A percentile compares a stretch with the other conserved stretches of the same genome.
Evolutionary conservation across 2,888 invertebrate genomes (phyloP).

Genomic region (Drosophila rubida): DNA sequence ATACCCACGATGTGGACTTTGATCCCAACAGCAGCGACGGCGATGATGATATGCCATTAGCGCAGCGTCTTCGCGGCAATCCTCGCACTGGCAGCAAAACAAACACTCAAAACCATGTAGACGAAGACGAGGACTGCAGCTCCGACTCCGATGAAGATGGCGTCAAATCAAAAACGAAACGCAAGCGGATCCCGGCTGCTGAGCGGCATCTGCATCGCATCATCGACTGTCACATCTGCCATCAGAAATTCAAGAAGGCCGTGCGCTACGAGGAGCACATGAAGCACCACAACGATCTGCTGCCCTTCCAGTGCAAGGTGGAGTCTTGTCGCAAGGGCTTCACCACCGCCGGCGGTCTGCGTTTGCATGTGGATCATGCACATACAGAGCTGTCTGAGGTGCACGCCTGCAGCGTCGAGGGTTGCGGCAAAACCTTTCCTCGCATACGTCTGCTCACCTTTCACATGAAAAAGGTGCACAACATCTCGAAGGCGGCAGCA

Average conservation of each 20-base stretch:
- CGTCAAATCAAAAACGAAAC: slow-evolving; percentile 56
- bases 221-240: slow-evolving; percentile 82
- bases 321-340: slow-evolving; percentile 81
- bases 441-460: slow-evolving; percentile 81
- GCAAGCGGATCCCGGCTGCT: slow-evolving; percentile 65
- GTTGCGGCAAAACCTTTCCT: slow-evolving; percentile 79
- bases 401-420: slow-evolving; percentile 76
- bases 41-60: slow-evolving; percentile 80
- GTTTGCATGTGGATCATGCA: slow-evolving; percentile 79
- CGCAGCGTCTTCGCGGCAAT: slow-evolving; percentile 61
- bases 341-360: slow-evolving; percentile 78
- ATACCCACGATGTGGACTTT: slow-evolving; percentile 69
- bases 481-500: slow-evolving; percentile 70
- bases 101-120: neutral
- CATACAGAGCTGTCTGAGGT: slow-evolving; percentile 80
- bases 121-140: slow-evolving; percentile 44
- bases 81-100: neutral
- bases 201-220: slow-evolving; percentile 75
- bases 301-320: slow-evolving; percentile 81
- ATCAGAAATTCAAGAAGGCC: slow-evolving; percentile 81
- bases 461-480: slow-evolving; percentile 80
- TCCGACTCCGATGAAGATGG: slow-evolving; percentile 48
- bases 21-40: slow-evolving; percentile 66
- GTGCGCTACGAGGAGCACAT: slow-evolving; percentile 82
- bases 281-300: slow-evolving; percentile 82